These are phyloP conservation scores for Dastarcus helophoroides DNA, from an alignment of 2,888 invertebrate genomes.

Conservation along the genomic window DNA sequence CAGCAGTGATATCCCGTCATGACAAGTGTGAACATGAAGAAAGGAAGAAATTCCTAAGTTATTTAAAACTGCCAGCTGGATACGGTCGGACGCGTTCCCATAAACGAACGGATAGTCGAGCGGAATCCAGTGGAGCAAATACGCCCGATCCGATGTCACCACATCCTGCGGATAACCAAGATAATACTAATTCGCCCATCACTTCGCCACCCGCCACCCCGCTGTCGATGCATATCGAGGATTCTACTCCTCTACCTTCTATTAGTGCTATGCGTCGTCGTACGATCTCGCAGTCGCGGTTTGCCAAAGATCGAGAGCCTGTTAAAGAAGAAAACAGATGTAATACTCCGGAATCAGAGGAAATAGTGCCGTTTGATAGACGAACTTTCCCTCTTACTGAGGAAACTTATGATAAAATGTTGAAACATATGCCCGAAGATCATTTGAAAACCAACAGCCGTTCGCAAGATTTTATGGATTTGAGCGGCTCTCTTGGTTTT, in stretches of 20 bases:
- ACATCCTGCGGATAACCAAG: slow-evolving; percentile 37
- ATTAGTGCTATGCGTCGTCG: slow-evolving; percentile 35
- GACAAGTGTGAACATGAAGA: slow-evolving; percentile 69
- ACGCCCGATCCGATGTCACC: slow-evolving; percentile 61
- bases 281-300: slow-evolving; percentile 41
- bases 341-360: slow-evolving; percentile 25
- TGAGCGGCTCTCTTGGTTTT: slow-evolving; percentile 12
- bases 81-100: slow-evolving; percentile 45
- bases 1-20: slow-evolving; percentile 59
- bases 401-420: slow-evolving; percentile 55
- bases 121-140: slow-evolving; percentile 59
- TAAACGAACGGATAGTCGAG: slow-evolving; percentile 55
- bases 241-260: slow-evolving; percentile 20
- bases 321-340: slow-evolving; percentile 27
- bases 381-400: slow-evolving; percentile 64
- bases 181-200: slow-evolving; percentile 34
- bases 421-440: slow-evolving; percentile 56
- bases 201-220: slow-evolving; percentile 44
- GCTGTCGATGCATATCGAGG: slow-evolving; percentile 23
- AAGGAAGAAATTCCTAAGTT: slow-evolving; percentile 59
- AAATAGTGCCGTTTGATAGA: slow-evolving; percentile 58
- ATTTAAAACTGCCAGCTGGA: slow-evolving; percentile 37
- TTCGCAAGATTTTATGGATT: slow-evolving; percentile 23
- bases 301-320: slow-evolving; percentile 29
- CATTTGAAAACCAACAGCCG: slow-evolving; percentile 36